phyloP scores from a whole-genome alignment of 2,888 invertebrate genomes.

The Pachymerium ferrugineum region DNA sequence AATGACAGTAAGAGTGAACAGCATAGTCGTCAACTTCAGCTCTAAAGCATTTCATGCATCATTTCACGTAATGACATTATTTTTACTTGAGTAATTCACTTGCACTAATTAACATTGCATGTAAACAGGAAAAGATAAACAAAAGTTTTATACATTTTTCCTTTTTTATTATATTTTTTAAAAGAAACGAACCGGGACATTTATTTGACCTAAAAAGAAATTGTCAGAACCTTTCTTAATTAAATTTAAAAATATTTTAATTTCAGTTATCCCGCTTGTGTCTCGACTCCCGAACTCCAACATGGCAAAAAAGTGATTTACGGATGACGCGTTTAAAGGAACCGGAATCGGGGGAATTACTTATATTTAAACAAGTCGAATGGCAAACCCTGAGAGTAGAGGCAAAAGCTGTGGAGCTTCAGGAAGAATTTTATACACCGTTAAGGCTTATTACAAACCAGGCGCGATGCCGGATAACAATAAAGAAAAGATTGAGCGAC shows the following conservation, averaged over 20 bases:
- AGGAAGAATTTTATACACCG: constrained; percentile 62
- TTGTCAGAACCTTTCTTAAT: background rate
- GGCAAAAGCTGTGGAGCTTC: constrained; percentile 68
- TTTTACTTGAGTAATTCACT: background rate
- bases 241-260: background rate
- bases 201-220: too few species aligned
- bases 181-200: too few species aligned
- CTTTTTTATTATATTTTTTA: too few species aligned
- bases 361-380: constrained; percentile 91
- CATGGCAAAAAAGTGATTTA: constrained; percentile 80
- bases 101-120: background rate
- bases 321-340: constrained; percentile 88
- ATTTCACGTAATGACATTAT: constrained; percentile 78
- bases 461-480: constrained; percentile 87
- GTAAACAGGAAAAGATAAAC: background rate
- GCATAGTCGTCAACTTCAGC: constrained; percentile 85
- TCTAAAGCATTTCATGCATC: constrained; percentile 93
- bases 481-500: constrained; percentile 88
- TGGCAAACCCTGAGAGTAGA: constrained; percentile 97
- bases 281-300: constrained; percentile 88
- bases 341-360: constrained; percentile 74
- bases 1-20: constrained; percentile 91
- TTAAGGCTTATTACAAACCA: constrained; percentile 87
- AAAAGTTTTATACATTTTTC: too few species aligned
- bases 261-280: constrained; percentile 81